Evolutionary conservation across 64 coral and sea anemone genomes (phyloP).

Genomic region (Stylophora pistillata): DNA sequence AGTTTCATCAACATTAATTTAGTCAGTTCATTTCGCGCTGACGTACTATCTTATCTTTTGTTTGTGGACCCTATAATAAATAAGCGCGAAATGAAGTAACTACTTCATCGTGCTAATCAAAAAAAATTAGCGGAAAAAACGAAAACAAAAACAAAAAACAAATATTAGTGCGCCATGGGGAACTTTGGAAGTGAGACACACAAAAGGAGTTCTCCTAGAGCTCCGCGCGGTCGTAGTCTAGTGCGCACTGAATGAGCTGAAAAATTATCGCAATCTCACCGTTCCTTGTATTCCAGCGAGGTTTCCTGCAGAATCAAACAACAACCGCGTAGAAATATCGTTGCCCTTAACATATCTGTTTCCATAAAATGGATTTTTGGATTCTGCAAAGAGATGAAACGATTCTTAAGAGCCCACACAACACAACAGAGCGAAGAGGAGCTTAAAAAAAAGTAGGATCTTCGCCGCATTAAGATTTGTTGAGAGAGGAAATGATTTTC

Average conservation of each 20-base stretch:
- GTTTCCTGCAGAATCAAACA: slow-evolving; percentile 39
- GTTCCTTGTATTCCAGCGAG: slow-evolving; percentile 52
- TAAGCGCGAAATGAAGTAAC: too few species aligned
- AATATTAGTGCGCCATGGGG: too few species aligned
- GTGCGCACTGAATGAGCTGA: neutral
- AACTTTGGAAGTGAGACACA: too few species aligned
- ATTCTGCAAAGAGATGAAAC: neutral
- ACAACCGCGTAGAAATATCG: slow-evolving; percentile 45
- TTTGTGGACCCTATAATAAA: too few species aligned
- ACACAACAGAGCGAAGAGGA: neutral
- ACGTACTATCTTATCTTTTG: too few species aligned
- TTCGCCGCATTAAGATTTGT: too few species aligned
- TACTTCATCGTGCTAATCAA: neutral
- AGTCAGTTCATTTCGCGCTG: too few species aligned
- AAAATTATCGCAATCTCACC: neutral
- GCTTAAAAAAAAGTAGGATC: neutral
- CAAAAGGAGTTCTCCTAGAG: too few species aligned
- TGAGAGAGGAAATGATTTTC: too few species aligned
- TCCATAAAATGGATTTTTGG: slow-evolving; percentile 29
- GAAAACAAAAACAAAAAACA: too few species aligned
- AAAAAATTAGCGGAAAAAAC: neutral
- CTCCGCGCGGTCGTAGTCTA: neutral
- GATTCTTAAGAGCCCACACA: neutral
- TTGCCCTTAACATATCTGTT: slow-evolving; percentile 7
- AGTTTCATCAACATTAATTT: too few species aligned